Percentiles rank a stretch among this genome's conserved stretches.
These are phyloP conservation scores for Hirtodrosophila duncani DNA, from an alignment of 2,888 invertebrate species.

Conservation along the genomic window DNA sequence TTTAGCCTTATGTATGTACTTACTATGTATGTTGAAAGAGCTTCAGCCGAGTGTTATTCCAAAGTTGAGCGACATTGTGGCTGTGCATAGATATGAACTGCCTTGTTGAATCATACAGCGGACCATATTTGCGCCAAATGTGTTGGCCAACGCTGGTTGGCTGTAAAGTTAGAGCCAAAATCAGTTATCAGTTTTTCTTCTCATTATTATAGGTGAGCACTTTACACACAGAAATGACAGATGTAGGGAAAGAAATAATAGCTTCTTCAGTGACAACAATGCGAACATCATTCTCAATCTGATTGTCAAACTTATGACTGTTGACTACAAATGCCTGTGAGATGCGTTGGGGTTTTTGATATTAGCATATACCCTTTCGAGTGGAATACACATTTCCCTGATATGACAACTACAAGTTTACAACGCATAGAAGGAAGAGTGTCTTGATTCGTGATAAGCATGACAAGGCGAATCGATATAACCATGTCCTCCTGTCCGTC, in stretches of 20 bases:
- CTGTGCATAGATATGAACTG: conserved; percentile 33
- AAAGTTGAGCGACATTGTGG: conserved; percentile 19
- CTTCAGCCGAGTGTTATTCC: conserved; percentile 36
- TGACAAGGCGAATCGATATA: too few species aligned
- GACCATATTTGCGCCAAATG: conserved; percentile 33
- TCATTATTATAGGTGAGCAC: conserved; percentile 2
- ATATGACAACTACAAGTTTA: too few species aligned
- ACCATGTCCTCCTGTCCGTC: too few species aligned
- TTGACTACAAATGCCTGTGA: too few species aligned
- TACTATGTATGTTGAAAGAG: conserved; percentile 8
- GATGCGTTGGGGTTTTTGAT: not conserved
- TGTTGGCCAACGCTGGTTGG: not conserved
- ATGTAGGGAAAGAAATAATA: conserved; percentile 4
- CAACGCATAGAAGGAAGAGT: too few species aligned
- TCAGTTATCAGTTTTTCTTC: not conserved
- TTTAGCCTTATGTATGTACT: conserved; percentile 15
- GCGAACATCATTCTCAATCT: conserved; percentile 21
- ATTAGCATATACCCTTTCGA: too few species aligned
- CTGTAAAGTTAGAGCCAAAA: not conserved
- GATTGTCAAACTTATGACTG: conserved; percentile 1
- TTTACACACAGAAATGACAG: conserved; percentile 8
- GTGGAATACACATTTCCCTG: too few species aligned
- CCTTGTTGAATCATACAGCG: conserved; percentile 47
- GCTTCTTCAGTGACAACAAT: not conserved
- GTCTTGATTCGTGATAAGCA: too few species aligned